These are phyloP conservation scores for Eulemur rufifrons DNA, from an alignment of 2,113 vertebrate species.

Conservation along the genomic window DNA sequence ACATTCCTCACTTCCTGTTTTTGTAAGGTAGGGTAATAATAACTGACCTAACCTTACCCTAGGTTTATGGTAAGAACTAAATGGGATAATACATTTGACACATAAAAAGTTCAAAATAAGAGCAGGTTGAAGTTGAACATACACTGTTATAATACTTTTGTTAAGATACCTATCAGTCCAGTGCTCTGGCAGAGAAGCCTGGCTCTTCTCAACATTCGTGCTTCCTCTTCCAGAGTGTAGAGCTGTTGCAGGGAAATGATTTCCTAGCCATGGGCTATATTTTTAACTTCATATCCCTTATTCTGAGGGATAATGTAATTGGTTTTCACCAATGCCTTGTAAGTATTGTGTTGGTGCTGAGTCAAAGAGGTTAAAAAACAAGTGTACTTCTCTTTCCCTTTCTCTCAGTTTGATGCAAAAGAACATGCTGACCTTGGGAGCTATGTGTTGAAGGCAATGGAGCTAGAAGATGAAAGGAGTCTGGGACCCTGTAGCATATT, in stretches of 20 bases:
- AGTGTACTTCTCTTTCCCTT: not conserved
- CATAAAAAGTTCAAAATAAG: conserved; percentile 40
- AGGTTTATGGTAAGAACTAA: not conserved
- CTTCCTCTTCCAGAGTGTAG: not conserved
- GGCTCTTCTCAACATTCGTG: not conserved
- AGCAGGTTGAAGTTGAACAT: not conserved
- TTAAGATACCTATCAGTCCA: not conserved
- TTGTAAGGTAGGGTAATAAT: not conserved
- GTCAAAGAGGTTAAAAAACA: not conserved
- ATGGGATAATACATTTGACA: not conserved
- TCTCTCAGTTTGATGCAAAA: not conserved
- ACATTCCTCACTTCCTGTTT: not conserved
- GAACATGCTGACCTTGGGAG: not conserved
- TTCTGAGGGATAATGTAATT: not conserved
- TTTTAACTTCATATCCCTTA: not conserved
- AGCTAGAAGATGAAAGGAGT: not conserved
- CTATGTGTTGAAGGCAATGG: not conserved
- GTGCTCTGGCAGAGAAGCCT: not conserved
- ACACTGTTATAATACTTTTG: not conserved
- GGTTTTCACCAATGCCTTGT: not conserved
- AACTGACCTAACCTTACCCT: not conserved
- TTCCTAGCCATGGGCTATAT: not conserved
- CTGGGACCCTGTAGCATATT: not conserved
- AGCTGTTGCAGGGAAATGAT: not conserved
- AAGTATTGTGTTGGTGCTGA: not conserved